These are phyloP conservation scores for Drosophila bipectinata DNA, from an alignment of 1,140 invertebrate species.

Conservation along the genomic window DNA sequence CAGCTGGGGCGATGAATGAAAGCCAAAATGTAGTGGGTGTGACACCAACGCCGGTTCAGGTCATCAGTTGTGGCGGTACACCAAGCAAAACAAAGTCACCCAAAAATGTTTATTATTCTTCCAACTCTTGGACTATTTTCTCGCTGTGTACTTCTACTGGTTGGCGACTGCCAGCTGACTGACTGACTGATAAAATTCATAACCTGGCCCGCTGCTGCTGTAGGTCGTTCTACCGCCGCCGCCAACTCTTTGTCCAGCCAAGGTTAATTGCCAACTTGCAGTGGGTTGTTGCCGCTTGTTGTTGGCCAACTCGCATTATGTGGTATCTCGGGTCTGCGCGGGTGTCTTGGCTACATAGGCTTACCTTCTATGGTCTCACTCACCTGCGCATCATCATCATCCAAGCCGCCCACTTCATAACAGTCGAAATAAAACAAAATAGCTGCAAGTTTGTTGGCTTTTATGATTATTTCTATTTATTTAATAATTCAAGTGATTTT, in stretches of 20 bases:
- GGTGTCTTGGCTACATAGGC: slow-evolving; percentile 73
- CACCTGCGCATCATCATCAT: slow-evolving; percentile 69
- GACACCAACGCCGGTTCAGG: slow-evolving; percentile 78
- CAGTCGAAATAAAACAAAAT: slow-evolving; percentile 20
- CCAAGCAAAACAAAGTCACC: not conserved
- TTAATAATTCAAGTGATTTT: slow-evolving; percentile 12
- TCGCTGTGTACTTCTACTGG: slow-evolving; percentile 2
- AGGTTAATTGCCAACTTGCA: slow-evolving; percentile 75
- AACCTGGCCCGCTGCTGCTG: slow-evolving; percentile 60
- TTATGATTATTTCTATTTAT: slow-evolving; percentile 29
- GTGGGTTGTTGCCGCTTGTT: slow-evolving; percentile 53
- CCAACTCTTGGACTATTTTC: not conserved
- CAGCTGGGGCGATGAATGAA: slow-evolving; percentile 73
- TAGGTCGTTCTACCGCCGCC: slow-evolving; percentile 68
- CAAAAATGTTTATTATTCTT: not conserved
- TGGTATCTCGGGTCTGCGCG: slow-evolving; percentile 52
- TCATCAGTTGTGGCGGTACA: slow-evolving; percentile 48
- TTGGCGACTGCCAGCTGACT: slow-evolving; percentile 53
- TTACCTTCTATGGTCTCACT: slow-evolving; percentile 72
- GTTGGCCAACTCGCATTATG: slow-evolving; percentile 61
- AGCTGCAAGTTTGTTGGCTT: slow-evolving; percentile 62
- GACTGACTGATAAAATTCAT: slow-evolving; percentile 63
- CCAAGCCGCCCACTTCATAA: slow-evolving; percentile 44
- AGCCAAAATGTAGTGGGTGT: slow-evolving; percentile 74
- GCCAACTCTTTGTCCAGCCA: slow-evolving; percentile 77